Conservation (phyloP, 1,140 invertebrate genomes). For the Samia ricini region DNA sequence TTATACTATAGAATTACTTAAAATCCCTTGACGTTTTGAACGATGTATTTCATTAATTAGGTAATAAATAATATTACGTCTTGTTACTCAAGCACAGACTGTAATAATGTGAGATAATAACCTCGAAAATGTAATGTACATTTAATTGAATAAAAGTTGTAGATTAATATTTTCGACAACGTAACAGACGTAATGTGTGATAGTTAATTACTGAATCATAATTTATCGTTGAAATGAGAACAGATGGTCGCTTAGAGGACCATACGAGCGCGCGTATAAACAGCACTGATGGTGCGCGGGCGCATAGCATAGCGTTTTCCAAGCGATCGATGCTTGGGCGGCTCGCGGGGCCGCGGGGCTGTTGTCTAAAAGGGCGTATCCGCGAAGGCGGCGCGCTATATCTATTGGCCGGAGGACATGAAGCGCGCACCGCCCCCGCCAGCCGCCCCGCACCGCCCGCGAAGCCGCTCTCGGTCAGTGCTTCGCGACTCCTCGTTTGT, state of each 20-base stretch:
- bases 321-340: slow-evolving; percentile 11
- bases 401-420: slow-evolving; percentile 38
- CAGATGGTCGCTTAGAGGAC: background rate
- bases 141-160: too few species aligned
- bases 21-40: too few species aligned
- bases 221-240: background rate
- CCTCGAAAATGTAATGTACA: too few species aligned
- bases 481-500: slow-evolving; percentile 56
- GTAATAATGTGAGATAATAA: too few species aligned
- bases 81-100: too few species aligned
- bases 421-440: slow-evolving; percentile 34
- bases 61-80: too few species aligned
- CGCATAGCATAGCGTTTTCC: slow-evolving; percentile 19
- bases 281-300: slow-evolving; percentile 32
- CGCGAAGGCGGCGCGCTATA: slow-evolving; percentile 30
- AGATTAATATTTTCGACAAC: too few species aligned
- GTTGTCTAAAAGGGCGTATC: slow-evolving; percentile 18
- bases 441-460: slow-evolving; percentile 35
- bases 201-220: too few species aligned
- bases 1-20: too few species aligned
- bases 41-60: too few species aligned
- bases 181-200: too few species aligned
- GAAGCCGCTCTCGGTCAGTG: slow-evolving; percentile 46
- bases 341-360: slow-evolving; percentile 26
- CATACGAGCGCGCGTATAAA: slow-evolving; percentile 18